phyloP scores from a whole-genome alignment of 2,113 vertebrate genomes.

The Nibea albiflora region DNA sequence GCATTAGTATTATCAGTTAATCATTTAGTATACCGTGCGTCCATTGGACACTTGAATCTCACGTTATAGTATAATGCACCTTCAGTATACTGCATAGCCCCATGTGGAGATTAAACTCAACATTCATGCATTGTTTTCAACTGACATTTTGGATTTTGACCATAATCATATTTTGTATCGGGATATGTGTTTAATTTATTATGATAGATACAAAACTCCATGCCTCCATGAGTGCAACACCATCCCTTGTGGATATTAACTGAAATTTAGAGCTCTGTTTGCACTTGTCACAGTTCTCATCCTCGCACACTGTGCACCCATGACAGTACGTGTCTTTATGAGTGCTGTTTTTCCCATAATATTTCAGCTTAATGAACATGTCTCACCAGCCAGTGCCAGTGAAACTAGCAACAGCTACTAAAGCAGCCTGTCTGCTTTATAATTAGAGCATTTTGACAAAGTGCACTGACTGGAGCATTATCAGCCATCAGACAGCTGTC shows the following conservation, averaged over 20 bases:
- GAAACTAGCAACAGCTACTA: constrained; percentile 14
- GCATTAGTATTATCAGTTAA: constrained; percentile 8
- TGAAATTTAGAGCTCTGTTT: not conserved
- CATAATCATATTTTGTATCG: not conserved
- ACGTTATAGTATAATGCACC: not conserved
- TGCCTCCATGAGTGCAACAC: too few species aligned
- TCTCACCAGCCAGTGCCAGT: not conserved
- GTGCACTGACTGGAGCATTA: constrained; percentile 13
- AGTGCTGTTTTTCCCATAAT: not conserved
- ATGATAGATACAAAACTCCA: not conserved
- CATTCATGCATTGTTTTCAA: too few species aligned
- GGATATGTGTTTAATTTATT: not conserved
- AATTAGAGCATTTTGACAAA: constrained; percentile 37
- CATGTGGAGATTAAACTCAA: not conserved
- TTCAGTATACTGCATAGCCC: not conserved
- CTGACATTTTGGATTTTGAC: not conserved
- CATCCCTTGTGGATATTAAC: not conserved
- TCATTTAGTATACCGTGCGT: not conserved
- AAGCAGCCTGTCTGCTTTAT: not conserved
- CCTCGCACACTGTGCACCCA: not conserved
- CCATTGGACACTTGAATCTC: not conserved
- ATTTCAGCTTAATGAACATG: constrained; percentile 3
- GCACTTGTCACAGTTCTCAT: not conserved
- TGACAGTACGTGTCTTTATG: not conserved
- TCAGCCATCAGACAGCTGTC: constrained; percentile 8